Base-by-base conservation (phyloP, 2,888 invertebrate species). In the Branchipolynoe longqiensis region DNA sequence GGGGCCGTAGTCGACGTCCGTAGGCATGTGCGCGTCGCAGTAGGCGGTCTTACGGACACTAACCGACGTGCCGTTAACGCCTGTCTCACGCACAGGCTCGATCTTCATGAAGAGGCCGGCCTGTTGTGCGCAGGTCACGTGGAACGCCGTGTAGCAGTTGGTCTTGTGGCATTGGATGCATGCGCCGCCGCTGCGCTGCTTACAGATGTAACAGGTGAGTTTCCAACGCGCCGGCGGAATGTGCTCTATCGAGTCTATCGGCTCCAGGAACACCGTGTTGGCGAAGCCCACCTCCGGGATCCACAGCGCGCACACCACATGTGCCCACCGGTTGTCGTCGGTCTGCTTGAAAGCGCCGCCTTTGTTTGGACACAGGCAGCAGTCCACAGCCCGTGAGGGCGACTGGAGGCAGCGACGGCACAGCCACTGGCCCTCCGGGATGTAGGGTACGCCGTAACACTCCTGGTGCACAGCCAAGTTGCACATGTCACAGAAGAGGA, bases 321-420 rank as follows among this genome's bases (percentile, higher is more conserved):
- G 99, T 0, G 98, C 99, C 99, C 99, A 99, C 0, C 97, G 96
- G 0, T 97, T 95, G 91, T 97, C 96, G 93, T 98, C 98, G 0
- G 99, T 98, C 94, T 99, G 99, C 94, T 99, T 99, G 93, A 99
- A 99, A 40, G 99, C 99, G 84, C 99, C 99, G 83, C 98, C 98
- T 91, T 97, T 97, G 93, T 99, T 99, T 0, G 99, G 99, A 93
- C 99, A 99, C 0, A 99, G 95, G n/a, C 97, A 97, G 94, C 99
- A 99, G 92, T 98, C 97, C 0, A 99, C 99, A 0, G 98, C 96
- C 84, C 98, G 95, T 0, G 89, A 98, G 0, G 99, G 99, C 1
- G 98, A 98, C 92, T 99, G 98, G 18, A 99, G 95, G 93, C 99
- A 99, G 87, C 98, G 95, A 74, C 99, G 95, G 93, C 99, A 99